Evolutionary conservation across 2,113 vertebrate species (phyloP), one percentile per base, ranked within the genome.

Genomic region (Phodopus roborovskii): DNA sequence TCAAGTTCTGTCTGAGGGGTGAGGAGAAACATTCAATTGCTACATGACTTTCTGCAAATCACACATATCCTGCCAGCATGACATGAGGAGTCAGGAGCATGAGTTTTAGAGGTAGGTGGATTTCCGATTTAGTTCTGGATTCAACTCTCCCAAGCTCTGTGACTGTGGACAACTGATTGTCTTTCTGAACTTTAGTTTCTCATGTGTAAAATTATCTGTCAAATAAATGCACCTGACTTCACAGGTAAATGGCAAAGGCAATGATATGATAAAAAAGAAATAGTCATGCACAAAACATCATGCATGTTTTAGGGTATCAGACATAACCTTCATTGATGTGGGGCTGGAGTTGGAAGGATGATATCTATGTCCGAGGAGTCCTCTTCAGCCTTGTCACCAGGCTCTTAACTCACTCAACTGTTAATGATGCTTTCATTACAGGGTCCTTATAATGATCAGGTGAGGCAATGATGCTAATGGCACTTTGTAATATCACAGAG

Each of bases 131-230:
- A 81, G 42, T 68, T 85, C 45, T 92, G 26, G 50, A 36, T 89
- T 20, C 24, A 70, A 2, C 85, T 74, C 33, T 85, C 50, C 64
- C 3, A 75, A 68, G 5, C 58, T 73, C 6, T 88, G 48, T 33
- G 12, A 71, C 11, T 3, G 24, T 42, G 24, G 50, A 28, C 50
- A 89, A 78, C 88, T 24, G 30, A 50, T 30, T 48, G 30, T 62
- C 26, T 74, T 64, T 90, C 75, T 86, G 22, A 81, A 20, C 79
- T 95, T 83, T 82, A 56, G 58, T 96, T 93, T 39, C 48, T 75
- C 22, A 64, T 70, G 19, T 92, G 39, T 68, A 62, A 94, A 84
- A 45, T 60, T 53, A 73, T 70, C 66, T 68, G 1, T 83, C 53
- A 88, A 94, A 90, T 73, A 95, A 91, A 39, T 62, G 64, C 2